phyloP scores from a whole-genome alignment of 2,888 invertebrate species.

The Stegophylla sp. region DNA sequence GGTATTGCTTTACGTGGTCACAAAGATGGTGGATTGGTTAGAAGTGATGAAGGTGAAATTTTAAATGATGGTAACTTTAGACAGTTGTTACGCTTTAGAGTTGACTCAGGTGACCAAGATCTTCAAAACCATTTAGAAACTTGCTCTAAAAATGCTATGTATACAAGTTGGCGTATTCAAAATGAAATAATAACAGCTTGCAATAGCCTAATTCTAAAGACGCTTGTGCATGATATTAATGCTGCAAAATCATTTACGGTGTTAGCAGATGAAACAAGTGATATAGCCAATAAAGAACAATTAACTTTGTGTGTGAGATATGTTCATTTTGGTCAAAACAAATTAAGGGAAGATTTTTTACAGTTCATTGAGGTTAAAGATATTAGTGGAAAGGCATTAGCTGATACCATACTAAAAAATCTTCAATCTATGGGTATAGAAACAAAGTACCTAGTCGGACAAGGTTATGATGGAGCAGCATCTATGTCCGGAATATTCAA shows the following conservation, averaged over 20 bases:
- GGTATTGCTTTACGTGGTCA: constrained; percentile 5
- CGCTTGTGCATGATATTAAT: neutral
- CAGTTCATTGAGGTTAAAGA: constrained; percentile 28
- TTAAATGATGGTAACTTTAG: constrained; percentile 18
- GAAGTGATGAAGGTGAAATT: neutral
- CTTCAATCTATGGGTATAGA: neutral
- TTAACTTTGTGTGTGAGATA: neutral
- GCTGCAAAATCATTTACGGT: neutral
- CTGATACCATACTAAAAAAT: neutral
- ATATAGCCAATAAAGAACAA: neutral
- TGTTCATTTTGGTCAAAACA: neutral
- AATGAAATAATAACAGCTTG: constrained; percentile 1
- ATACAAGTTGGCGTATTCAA: constrained; percentile 11
- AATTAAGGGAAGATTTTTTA: constrained; percentile 46
- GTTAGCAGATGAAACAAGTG: constrained; percentile 24
- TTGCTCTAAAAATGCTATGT: constrained; percentile 1
- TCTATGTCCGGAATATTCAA: constrained; percentile 58
- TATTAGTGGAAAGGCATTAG: neutral
- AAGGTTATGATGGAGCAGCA: constrained; percentile 32
- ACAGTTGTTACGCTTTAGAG: constrained; percentile 17
- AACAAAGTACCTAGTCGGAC: neutral
- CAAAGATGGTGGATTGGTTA: neutral
- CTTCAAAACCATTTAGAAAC: constrained; percentile 1
- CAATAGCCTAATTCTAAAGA: neutral
- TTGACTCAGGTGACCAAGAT: constrained; percentile 2